Evolutionary conservation across 2,797 vertebrate genomes (phyloP).

Genomic region (Melanotaenia maccullochi): DNA sequence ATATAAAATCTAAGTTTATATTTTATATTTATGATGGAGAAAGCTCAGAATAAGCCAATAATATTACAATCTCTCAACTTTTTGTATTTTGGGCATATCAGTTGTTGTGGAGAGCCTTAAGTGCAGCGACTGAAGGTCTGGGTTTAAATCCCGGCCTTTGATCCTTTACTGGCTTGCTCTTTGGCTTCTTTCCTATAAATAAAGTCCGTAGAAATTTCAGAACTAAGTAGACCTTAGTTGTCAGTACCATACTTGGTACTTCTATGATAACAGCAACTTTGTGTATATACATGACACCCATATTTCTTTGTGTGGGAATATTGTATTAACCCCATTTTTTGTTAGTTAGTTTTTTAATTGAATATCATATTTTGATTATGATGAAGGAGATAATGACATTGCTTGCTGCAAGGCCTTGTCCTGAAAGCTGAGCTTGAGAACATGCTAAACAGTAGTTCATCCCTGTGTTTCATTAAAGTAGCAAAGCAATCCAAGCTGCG

Average conservation of each 20-base stretch:
- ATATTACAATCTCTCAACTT: too few species aligned
- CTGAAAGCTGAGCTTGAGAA: conserved; percentile 26
- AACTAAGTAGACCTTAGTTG: not conserved
- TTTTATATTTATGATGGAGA: too few species aligned
- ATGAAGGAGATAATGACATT: not conserved
- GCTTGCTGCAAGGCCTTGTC: not conserved
- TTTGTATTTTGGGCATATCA: not conserved
- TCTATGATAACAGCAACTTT: not conserved
- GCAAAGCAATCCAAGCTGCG: conserved; percentile 32
- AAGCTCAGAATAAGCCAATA: too few species aligned
- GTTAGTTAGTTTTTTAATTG: not conserved
- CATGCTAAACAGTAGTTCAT: conserved; percentile 40
- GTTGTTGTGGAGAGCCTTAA: not conserved
- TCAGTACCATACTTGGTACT: not conserved
- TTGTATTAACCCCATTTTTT: not conserved
- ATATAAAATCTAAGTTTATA: too few species aligned
- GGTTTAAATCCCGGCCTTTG: not conserved
- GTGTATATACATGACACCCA: not conserved
- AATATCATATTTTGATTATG: not conserved
- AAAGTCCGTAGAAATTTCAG: not conserved
- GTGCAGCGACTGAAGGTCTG: not conserved
- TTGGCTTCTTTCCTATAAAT: not conserved
- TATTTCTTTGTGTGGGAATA: not conserved
- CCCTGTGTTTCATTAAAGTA: conserved; percentile 54
- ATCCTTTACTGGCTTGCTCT: not conserved